Conservation (phyloP, 2,113 vertebrate genomes). For the Mustelus asterias region DNA sequence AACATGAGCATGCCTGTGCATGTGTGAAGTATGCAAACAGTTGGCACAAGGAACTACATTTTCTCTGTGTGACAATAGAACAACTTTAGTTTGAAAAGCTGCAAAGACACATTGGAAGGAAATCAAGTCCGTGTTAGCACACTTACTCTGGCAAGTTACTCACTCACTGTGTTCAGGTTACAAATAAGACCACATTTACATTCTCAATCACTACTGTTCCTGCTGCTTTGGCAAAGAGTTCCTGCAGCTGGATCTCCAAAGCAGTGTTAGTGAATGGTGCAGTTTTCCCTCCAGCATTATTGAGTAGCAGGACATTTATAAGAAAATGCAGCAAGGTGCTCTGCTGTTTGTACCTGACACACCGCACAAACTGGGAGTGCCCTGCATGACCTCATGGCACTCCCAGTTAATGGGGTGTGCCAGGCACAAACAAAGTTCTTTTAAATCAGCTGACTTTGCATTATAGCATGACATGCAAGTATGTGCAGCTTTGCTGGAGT, state of each 20-base stretch:
- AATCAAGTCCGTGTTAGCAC: background rate
- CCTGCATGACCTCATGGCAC: background rate
- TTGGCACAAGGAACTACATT: background rate
- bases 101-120: background rate
- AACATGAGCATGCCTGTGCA: background rate
- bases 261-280: background rate
- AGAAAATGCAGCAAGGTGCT: background rate
- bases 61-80: background rate
- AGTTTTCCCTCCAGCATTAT: slow-evolving; percentile 1
- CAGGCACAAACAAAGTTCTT: background rate
- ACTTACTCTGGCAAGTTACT: background rate
- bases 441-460: background rate
- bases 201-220: background rate
- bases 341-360: too few species aligned
- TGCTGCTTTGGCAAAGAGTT: background rate
- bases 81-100: background rate
- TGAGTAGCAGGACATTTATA: background rate
- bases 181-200: background rate
- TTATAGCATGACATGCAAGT: background rate
- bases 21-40: background rate
- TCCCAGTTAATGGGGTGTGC: background rate
- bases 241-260: background rate
- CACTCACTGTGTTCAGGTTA: background rate
- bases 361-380: too few species aligned
- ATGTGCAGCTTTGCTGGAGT: background rate